Evolutionary conservation across 2,888 invertebrate species (phyloP).

Genomic region (Bedellia somnulentella): DNA sequence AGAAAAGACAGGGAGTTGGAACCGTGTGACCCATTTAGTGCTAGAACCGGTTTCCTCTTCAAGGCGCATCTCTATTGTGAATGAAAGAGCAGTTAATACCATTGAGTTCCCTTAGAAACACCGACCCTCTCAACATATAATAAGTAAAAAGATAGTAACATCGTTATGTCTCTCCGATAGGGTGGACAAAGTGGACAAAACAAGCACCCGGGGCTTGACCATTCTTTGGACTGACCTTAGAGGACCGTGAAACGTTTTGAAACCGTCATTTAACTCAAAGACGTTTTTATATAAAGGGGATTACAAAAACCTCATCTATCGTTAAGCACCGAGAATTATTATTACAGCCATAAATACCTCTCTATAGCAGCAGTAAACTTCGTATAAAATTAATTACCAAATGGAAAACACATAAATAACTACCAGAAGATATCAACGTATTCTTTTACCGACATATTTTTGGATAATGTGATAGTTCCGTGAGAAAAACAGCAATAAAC

Average conservation of each 20-base stretch:
- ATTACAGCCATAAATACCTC: no score
- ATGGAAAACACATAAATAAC: no score
- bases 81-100: slow-evolving; percentile 48
- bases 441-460: no score
- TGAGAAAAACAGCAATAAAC: slow-evolving; percentile 60
- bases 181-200: slow-evolving; percentile 16
- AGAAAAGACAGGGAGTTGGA: slow-evolving; percentile 42
- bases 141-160: slow-evolving; percentile 44
- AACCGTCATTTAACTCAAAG: no score
- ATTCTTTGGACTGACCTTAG: slow-evolving; percentile 16
- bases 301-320: no score
- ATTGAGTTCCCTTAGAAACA: slow-evolving; percentile 47
- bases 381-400: no score
- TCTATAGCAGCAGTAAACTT: no score
- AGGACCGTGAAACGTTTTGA: neutral
- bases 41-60: slow-evolving; percentile 55
- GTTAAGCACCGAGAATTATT: no score
- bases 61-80: slow-evolving; percentile 49
- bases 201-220: slow-evolving; percentile 43
- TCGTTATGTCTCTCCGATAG: slow-evolving; percentile 41
- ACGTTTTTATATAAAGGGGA: no score
- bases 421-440: no score
- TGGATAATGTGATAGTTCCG: slow-evolving; percentile 57
- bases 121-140: slow-evolving; percentile 48
- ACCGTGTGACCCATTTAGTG: slow-evolving; percentile 60